Evolutionary conservation across 2,797 vertebrate genomes (phyloP).

Genomic region (Sebastes reedi): DNA sequence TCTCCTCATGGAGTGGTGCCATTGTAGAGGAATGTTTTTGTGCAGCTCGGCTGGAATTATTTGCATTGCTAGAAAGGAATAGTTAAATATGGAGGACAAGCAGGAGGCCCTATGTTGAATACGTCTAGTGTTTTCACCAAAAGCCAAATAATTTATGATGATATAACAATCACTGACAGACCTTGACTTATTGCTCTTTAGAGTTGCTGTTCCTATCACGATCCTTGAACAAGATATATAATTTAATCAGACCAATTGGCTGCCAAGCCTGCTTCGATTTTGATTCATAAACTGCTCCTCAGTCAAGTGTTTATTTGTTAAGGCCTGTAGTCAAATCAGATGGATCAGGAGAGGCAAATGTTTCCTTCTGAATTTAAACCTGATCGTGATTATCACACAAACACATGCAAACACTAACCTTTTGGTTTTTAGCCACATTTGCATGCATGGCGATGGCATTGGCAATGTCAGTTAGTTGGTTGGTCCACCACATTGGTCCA

Average conservation of each 20-base stretch:
- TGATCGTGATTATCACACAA: neutral
- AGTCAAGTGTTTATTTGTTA: neutral
- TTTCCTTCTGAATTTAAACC: neutral
- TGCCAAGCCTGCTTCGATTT: neutral
- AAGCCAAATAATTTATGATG: neutral
- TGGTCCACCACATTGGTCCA: neutral
- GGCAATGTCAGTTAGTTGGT: neutral
- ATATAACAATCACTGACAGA: neutral
- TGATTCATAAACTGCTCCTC: neutral
- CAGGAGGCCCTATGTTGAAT: neutral
- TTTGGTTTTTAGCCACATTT: neutral
- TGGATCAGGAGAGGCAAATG: neutral
- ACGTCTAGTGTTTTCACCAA: neutral
- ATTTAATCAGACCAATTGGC: neutral
- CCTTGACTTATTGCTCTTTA: neutral
- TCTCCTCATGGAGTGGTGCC: neutral
- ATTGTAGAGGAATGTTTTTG: slow-evolving; percentile 21
- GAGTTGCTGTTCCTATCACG: neutral
- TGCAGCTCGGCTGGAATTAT: neutral
- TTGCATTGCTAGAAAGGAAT: slow-evolving; percentile 11
- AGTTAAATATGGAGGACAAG: slow-evolving; percentile 4
- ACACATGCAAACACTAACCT: neutral
- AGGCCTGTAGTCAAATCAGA: neutral
- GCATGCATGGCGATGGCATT: neutral
- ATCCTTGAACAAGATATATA: neutral